These are phyloP conservation scores for Odobenus rosmarus DNA, from an alignment of 2,113 vertebrate species.

Conservation along the genomic window DNA sequence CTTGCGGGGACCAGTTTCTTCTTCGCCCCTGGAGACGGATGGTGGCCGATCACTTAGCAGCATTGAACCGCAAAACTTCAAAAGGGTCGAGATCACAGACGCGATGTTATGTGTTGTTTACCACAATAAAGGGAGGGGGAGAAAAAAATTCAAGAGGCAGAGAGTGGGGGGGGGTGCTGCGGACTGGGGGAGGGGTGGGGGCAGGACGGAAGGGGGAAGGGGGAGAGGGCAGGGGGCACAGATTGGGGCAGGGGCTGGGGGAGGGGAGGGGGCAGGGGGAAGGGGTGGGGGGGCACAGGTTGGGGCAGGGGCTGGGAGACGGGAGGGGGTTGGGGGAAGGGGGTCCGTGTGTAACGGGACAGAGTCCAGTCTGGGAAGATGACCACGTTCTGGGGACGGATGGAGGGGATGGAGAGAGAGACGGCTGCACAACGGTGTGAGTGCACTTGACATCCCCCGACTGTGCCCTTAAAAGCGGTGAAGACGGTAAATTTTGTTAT, in stretches of 20 bases:
- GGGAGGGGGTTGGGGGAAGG: background rate
- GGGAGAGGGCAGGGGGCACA: no score
- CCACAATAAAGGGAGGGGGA: no score
- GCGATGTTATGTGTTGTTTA: background rate
- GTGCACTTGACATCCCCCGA: accelerated
- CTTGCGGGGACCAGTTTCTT: background rate
- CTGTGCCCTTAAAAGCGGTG: background rate
- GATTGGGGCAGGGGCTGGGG: background rate
- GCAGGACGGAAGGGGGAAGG: no score
- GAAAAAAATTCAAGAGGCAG: background rate
- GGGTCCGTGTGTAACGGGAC: background rate
- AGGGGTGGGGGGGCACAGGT: no score
- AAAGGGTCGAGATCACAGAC: background rate
- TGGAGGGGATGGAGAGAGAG: no score
- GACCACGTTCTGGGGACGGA: background rate
- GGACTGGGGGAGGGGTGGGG: background rate
- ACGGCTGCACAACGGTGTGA: accelerated
- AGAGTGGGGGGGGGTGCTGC: accelerated
- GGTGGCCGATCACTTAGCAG: background rate
- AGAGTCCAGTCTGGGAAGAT: background rate
- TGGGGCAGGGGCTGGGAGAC: no score
- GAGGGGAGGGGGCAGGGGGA: background rate
- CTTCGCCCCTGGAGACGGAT: background rate
- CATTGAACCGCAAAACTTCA: background rate
- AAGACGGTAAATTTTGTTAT: background rate